A percentile compares a stretch with the other conserved stretches of the same genome.
Conservation (phyloP, 2,888 invertebrate genomes). For the Latrodectus elegans region DNA sequence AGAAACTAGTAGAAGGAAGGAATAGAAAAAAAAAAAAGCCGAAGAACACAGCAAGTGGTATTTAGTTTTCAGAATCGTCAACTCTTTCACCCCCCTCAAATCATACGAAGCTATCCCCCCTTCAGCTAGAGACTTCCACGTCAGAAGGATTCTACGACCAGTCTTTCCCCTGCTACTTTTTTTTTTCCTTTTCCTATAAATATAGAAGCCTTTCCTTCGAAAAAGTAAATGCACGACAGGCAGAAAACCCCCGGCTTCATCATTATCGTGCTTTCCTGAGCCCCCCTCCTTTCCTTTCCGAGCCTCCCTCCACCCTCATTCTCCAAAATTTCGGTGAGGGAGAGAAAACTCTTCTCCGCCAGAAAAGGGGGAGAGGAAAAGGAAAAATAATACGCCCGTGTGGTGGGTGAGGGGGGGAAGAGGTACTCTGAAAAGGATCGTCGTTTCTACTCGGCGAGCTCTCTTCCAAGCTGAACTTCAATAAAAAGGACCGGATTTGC, state of each 20-base stretch:
- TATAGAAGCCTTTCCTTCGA: conserved; percentile 8
- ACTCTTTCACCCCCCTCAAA: conserved; percentile 21
- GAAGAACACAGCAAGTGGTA: conserved; percentile 50
- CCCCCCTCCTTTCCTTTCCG: conserved; percentile 11
- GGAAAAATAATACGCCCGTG: conserved; percentile 47
- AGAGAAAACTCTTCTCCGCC: conserved; percentile 18
- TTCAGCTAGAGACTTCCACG: conserved; percentile 16
- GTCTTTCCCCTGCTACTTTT: conserved; percentile 19
- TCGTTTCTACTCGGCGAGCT: conserved; percentile 29
- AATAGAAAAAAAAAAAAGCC: conserved; percentile 21
- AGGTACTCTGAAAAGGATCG: conserved; percentile 10
- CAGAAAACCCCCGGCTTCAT: background rate
- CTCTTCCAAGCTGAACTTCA: conserved; percentile 34
- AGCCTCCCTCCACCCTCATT: conserved; percentile 1
- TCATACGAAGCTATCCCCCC: conserved; percentile 10
- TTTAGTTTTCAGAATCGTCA: conserved; percentile 60
- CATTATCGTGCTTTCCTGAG: conserved; percentile 19
- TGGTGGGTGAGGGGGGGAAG: background rate
- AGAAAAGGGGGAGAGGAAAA: conserved; percentile 10
- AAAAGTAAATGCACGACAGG: background rate
- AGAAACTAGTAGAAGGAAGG: too few relatives aligned
- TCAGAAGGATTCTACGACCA: conserved; percentile 32
- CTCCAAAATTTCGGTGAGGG: conserved; percentile 22
- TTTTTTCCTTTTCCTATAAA: conserved; percentile 18
- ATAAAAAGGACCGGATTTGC: conserved; percentile 68